Percentiles rank a stretch among this genome's conserved stretches.
Evolutionary conservation across 2,888 invertebrate species (phyloP).

Genomic region (Drosophila seclusa): DNA sequence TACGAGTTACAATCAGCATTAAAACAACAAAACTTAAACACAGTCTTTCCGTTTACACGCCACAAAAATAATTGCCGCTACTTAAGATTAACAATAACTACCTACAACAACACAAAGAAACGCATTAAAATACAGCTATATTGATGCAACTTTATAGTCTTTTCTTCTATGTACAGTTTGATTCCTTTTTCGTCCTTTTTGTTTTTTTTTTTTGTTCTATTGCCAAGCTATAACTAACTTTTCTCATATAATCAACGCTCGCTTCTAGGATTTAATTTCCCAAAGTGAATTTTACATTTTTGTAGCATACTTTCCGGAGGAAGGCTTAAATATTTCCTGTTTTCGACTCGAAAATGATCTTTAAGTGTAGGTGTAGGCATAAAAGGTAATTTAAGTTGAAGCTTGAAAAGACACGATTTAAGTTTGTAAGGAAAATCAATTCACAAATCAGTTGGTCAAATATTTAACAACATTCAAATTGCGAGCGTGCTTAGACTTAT

Average conservation of each 20-base stretch:
- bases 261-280: not conserved
- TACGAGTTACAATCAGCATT: constrained; percentile 40
- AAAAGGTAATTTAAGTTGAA: not conserved
- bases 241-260: constrained; percentile 7
- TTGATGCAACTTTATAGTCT: constrained; percentile 10
- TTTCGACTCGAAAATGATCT: not conserved
- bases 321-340: not conserved
- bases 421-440: constrained; percentile 4
- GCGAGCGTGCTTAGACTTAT: constrained; percentile 10
- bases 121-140: constrained; percentile 18
- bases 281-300: not conserved
- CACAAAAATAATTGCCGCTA: constrained; percentile 81
- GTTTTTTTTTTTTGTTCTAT: constrained; percentile 17
- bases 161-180: constrained; percentile 45
- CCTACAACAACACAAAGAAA: constrained; percentile 46
- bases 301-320: constrained; percentile 35
- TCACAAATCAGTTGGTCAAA: not conserved
- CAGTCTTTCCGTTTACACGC: constrained; percentile 81
- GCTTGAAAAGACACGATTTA: constrained; percentile 3
- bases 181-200: constrained; percentile 8
- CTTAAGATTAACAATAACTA: constrained; percentile 69
- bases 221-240: constrained; percentile 8
- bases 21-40: constrained; percentile 77
- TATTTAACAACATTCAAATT: constrained; percentile 9
- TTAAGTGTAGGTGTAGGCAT: not conserved